Percentiles rank a stretch among this genome's conserved stretches.
phyloP scores from a whole-genome alignment of 2,113 vertebrate species.

The Acrocephalus arundinaceus region DNA sequence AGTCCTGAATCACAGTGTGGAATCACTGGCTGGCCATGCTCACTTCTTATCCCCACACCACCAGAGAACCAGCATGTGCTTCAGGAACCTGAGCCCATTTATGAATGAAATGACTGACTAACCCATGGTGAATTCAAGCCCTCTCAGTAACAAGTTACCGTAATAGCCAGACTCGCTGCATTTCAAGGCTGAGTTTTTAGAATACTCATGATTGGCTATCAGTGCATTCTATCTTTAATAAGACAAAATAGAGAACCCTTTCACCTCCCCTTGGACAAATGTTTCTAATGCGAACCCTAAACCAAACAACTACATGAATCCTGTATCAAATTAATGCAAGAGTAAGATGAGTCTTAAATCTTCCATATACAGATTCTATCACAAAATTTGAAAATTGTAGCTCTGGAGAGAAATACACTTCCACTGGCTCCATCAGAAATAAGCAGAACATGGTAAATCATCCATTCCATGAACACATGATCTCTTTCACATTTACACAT shows the following conservation, averaged over 20 bases:
- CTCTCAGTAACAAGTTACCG: neutral
- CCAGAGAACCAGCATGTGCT: fast-evolving
- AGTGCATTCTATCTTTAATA: neutral
- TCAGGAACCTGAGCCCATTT: neutral
- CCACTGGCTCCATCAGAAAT: neutral
- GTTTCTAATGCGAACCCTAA: neutral
- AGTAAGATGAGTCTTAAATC: neutral
- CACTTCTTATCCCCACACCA: neutral
- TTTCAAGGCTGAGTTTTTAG: neutral
- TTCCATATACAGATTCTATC: neutral
- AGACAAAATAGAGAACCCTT: neutral
- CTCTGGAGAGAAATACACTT: neutral
- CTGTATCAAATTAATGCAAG: neutral
- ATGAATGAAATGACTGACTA: neutral
- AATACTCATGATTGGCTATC: neutral
- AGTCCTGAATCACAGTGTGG: neutral
- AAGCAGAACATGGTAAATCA: neutral
- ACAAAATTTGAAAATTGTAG: neutral
- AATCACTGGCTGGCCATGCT: neutral
- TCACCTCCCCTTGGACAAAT: neutral
- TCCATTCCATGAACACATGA: neutral
- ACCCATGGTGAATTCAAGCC: neutral
- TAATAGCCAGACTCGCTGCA: neutral
- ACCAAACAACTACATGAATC: neutral
- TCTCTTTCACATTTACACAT: neutral